Conservation (phyloP, 1,140 invertebrate species). For the Holotrichia oblita region DNA sequence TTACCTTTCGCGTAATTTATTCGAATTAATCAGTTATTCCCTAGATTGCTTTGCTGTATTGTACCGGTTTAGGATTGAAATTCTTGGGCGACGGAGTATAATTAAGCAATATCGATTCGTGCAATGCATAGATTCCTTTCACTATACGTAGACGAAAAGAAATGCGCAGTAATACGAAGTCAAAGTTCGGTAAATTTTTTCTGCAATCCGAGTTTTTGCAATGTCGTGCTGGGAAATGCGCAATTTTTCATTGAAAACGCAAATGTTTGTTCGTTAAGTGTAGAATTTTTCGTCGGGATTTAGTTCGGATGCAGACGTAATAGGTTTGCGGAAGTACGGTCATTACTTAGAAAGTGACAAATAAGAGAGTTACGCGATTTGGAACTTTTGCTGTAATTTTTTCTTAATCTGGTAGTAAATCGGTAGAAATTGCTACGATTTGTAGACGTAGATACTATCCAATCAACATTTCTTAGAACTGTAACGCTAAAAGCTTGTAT, state of each 20-base stretch:
- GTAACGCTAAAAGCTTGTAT: too few species aligned
- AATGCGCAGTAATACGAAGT: not conserved
- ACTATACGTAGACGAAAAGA: too few species aligned
- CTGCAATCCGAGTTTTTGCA: not conserved
- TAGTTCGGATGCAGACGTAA: conserved; percentile 28
- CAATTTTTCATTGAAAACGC: conserved; percentile 35
- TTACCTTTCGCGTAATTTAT: not conserved
- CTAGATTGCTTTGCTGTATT: not conserved
- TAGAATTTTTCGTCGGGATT: conserved; percentile 20
- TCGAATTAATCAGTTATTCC: not conserved
- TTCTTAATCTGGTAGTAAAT: not conserved
- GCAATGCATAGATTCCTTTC: not conserved
- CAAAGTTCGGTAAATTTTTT: conserved; percentile 26
- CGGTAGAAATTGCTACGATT: not conserved
- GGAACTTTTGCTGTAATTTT: conserved; percentile 9
- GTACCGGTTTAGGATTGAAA: not conserved
- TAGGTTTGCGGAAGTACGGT: not conserved
- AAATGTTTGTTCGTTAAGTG: conserved; percentile 34
- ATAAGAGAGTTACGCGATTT: conserved; percentile 27
- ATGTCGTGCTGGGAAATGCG: conserved; percentile 20
- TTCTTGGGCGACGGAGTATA: not conserved
- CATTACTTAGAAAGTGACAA: conserved; percentile 35
- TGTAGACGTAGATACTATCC: not conserved
- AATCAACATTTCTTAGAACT: too few species aligned
- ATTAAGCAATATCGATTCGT: conserved; percentile 15